phyloP scores from a whole-genome alignment of 2,888 invertebrate species.

The Endotricha flammealis region DNA sequence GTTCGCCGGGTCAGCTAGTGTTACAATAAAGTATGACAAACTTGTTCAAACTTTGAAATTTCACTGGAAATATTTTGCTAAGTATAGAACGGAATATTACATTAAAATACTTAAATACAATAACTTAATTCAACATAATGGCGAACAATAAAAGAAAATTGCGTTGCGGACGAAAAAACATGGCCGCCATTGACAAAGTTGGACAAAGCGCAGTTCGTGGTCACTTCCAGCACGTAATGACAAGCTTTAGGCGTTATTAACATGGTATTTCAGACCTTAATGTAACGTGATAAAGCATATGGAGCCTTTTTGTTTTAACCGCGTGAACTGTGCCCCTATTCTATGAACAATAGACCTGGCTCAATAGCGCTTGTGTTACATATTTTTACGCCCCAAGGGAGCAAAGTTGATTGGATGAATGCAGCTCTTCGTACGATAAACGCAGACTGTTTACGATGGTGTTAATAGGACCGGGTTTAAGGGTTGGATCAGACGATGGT shows the following conservation, averaged over 20 bases:
- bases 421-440: slow-evolving; percentile 40
- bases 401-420: slow-evolving; percentile 54
- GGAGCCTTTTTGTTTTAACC: slow-evolving; percentile 9
- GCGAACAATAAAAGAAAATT: no score
- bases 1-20: no score
- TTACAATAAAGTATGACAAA: no score
- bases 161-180: background rate
- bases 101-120: no score
- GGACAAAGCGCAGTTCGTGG: slow-evolving; percentile 4
- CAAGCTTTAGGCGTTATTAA: background rate
- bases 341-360: slow-evolving; percentile 14
- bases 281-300: background rate
- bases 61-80: no score
- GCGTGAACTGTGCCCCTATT: slow-evolving; percentile 7
- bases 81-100: no score
- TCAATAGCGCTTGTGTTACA: slow-evolving; percentile 26
- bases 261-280: background rate
- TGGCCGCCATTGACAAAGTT: slow-evolving; percentile 5
- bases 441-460: slow-evolving; percentile 33
- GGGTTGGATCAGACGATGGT: background rate
- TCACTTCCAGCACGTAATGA: background rate
- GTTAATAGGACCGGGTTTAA: slow-evolving; percentile 27
- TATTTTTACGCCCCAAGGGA: slow-evolving; percentile 50
- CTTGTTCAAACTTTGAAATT: no score
- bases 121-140: no score